phyloP scores from a whole-genome alignment of 2,113 vertebrate species.

The Haplochromis vanheusdeni region DNA sequence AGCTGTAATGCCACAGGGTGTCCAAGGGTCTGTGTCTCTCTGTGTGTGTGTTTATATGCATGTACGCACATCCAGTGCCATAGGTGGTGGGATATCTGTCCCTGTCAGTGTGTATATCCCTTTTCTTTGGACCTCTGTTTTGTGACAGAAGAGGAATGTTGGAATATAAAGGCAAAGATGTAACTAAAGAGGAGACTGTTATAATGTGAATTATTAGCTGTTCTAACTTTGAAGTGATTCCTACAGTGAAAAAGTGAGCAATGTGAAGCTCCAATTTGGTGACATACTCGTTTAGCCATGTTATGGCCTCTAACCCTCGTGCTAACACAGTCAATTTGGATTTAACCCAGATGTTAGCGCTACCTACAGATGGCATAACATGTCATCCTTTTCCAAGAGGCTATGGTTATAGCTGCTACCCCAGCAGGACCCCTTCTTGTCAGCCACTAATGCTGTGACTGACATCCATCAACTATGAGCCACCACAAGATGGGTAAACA shows the following conservation, averaged over 20 bases:
- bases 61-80: constrained; percentile 4
- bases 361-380: background rate
- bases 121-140: constrained; percentile 33
- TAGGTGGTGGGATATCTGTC: constrained; percentile 52
- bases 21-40: constrained; percentile 6
- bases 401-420: background rate
- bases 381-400: background rate
- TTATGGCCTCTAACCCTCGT: background rate
- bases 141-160: constrained; percentile 5
- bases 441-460: background rate
- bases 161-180: background rate
- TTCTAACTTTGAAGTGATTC: background rate
- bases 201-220: background rate
- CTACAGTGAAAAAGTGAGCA: too few relatives aligned
- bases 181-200: background rate
- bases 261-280: background rate
- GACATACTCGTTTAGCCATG: background rate
- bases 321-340: background rate
- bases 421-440: background rate
- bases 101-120: constrained; percentile 49
- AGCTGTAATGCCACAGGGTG: constrained; percentile 63
- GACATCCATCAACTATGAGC: background rate
- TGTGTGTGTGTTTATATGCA: constrained; percentile 16
- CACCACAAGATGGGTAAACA: background rate
- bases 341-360: background rate